Evolutionary conservation across 2,113 vertebrate species (phyloP).

Genomic region (Nettapus auritus): DNA sequence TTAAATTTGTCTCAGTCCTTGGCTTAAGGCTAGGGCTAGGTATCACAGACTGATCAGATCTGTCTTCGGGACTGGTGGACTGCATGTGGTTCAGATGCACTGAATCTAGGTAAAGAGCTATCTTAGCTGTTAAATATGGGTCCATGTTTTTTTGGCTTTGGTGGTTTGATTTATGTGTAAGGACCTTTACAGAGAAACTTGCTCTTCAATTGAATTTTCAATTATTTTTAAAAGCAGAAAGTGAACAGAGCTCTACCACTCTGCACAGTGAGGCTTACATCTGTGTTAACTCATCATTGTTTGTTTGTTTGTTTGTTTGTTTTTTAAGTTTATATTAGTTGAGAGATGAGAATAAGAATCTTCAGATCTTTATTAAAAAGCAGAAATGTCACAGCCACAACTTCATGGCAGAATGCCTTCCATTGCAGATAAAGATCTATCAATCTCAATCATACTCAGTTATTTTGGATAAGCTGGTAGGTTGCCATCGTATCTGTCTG

Average conservation of each 20-base stretch:
- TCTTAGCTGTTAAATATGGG: neutral
- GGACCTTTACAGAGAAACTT: neutral
- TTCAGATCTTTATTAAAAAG: neutral
- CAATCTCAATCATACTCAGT: neutral
- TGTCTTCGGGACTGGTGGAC: neutral
- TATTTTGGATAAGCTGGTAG: neutral
- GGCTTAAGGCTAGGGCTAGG: neutral
- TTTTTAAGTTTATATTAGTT: neutral
- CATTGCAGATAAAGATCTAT: neutral
- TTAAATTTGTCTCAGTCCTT: neutral
- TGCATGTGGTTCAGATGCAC: neutral
- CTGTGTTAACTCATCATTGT: neutral
- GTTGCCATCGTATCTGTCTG: neutral
- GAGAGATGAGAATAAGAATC: neutral
- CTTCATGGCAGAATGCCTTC: neutral
- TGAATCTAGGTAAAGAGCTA: no score
- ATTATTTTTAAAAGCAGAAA: neutral
- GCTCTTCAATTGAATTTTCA: neutral
- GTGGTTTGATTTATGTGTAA: neutral
- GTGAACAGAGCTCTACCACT: neutral
- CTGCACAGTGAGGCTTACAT: neutral
- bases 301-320: neutral
- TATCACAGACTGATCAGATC: neutral
- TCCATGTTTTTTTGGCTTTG: rapidly evolving
- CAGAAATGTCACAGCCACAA: neutral